Percentiles rank a stretch among this genome's conserved stretches.
Evolutionary conservation across 2,888 invertebrate species (phyloP).

Genomic region (Rotaria macrura): DNA sequence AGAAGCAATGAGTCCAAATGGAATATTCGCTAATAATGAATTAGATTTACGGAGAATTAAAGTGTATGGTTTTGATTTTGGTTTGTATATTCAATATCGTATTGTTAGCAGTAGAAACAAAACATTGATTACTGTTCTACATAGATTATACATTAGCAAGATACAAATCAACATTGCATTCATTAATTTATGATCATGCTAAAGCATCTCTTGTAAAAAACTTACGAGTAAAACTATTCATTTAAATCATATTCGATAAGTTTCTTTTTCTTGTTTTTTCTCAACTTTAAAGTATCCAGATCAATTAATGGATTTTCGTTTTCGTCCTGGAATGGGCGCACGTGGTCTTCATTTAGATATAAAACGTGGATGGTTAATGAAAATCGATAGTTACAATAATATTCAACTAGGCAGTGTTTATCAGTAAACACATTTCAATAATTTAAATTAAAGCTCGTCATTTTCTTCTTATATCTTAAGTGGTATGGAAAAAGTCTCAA

Average conservation of each 20-base stretch:
- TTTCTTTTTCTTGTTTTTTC: neutral
- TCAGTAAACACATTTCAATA: conserved; percentile 37
- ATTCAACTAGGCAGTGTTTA: conserved; percentile 89
- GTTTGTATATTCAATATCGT: neutral
- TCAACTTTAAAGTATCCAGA: conserved; percentile 66
- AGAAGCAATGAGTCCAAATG: conserved; percentile 56
- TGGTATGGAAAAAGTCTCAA: conserved; percentile 68
- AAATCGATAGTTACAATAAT: conserved; percentile 88
- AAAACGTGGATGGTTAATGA: conserved; percentile 78
- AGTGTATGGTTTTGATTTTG: conserved; percentile 92
- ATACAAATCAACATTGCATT: conserved; percentile 77
- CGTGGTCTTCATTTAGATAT: conserved; percentile 95
- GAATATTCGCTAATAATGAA: conserved; percentile 92
- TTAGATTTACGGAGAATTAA: conserved; percentile 76
- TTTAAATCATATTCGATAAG: neutral
- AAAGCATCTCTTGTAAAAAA: conserved; percentile 67
- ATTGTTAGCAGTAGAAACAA: neutral
- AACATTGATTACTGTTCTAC: neutral
- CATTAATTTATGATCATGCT: conserved; percentile 77
- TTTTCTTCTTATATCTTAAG: neutral
- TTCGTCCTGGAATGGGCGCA: conserved; percentile 83
- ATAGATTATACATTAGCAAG: conserved; percentile 79
- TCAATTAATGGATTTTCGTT: conserved; percentile 66
- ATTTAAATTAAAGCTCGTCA: no score
- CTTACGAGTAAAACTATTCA: neutral